These are phyloP conservation scores for Capreolus pygargus DNA, from an alignment of 2,113 vertebrate species.

Conservation along the genomic window DNA sequence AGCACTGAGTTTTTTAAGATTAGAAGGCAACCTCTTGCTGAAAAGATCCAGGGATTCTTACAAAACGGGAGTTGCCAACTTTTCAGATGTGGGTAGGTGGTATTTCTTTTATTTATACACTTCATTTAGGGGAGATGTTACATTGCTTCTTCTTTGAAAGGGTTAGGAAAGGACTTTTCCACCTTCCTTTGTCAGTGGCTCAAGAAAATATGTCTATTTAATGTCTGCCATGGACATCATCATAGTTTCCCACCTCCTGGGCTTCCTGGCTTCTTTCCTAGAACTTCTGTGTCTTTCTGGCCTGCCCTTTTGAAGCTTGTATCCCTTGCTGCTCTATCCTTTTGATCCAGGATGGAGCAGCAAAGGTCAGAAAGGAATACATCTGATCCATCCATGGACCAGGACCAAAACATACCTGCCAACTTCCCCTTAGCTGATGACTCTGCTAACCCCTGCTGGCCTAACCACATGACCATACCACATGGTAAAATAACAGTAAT, in stretches of 20 bases:
- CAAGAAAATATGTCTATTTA: not conserved
- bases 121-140: not conserved
- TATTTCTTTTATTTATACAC: conserved; percentile 46
- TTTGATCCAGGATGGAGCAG: not conserved
- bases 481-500: not conserved
- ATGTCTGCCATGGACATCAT: not conserved
- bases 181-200: not conserved
- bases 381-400: not conserved
- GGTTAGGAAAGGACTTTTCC: not conserved
- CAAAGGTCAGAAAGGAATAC: not conserved
- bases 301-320: not conserved
- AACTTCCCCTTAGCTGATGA: not conserved
- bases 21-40: not conserved
- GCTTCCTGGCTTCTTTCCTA: not conserved
- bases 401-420: not conserved
- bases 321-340: not conserved
- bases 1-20: not conserved
- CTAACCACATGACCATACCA: too few relatives aligned
- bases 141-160: not conserved
- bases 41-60: not conserved
- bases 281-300: not conserved
- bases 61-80: not conserved
- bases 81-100: conserved; percentile 12
- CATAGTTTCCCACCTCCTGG: not conserved
- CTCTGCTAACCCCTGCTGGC: not conserved